These are phyloP conservation scores for Pogona vitticeps DNA, from an alignment of 2,113 vertebrate genomes.

Conservation along the genomic window DNA sequence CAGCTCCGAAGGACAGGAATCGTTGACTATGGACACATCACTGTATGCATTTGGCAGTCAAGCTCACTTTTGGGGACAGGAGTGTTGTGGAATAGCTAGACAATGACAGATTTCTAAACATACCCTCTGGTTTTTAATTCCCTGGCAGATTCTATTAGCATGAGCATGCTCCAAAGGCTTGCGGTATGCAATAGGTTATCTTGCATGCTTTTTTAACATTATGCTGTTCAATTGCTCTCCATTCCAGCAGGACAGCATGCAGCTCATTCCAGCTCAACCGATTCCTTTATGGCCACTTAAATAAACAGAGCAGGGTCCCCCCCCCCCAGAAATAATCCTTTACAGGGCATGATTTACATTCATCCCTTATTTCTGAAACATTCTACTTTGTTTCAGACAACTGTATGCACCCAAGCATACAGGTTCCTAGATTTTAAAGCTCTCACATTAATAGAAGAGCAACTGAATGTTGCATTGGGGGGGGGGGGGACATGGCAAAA, in stretches of 20 bases:
- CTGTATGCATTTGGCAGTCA: neutral
- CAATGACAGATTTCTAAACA: neutral
- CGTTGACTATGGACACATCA: conserved; percentile 1
- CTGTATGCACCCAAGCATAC: neutral
- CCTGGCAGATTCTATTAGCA: neutral
- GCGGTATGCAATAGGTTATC: neutral
- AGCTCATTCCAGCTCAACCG: neutral
- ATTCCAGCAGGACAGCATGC: neutral
- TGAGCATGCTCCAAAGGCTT: conserved; percentile 1
- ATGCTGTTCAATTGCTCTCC: conserved; percentile 35
- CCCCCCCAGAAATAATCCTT: neutral
- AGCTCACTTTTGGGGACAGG: accelerated
- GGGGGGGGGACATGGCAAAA: neutral
- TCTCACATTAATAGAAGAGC: neutral
- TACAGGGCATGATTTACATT: neutral
- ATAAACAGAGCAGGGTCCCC: conserved; percentile 8
- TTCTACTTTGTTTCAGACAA: neutral
- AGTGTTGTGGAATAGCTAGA: neutral
- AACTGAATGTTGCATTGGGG: neutral
- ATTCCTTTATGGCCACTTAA: conserved; percentile 26
- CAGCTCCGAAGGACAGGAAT: neutral
- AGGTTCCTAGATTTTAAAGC: neutral
- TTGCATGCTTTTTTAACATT: no score
- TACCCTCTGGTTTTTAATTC: neutral
- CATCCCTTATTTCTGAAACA: neutral